Evolutionary conservation across 2,113 vertebrate genomes (phyloP), one percentile per base, ranked within the genome.

Genomic region (Thunnus thynnus): DNA sequence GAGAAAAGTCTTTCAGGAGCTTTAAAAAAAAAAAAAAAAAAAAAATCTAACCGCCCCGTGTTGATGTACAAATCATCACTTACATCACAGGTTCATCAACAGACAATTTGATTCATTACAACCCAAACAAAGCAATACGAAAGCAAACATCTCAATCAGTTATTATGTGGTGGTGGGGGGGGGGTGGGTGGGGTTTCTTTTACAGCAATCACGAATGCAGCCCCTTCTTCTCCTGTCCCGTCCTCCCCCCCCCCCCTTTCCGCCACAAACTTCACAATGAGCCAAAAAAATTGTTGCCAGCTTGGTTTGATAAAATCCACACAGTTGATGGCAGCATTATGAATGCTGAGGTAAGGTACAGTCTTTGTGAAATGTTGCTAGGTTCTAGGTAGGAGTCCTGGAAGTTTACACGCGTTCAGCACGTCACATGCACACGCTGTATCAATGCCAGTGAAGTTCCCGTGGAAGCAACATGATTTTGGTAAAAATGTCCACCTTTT

Each of bases 391-490:
- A 65, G 63, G 63, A 82, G 82, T 86, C 78, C 86, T 60, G 87
- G 54, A 50, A 56, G 76, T 79, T 86, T 80, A 87, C 81, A 76
- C 82, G 86, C 61, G 36, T 75, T 79, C 87, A 82, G 88, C 88
- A 88, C 69, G 70, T 85, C 87, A 87, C 92, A 92, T 92, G 94
- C 91, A 91, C 88, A 86, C 92, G 70, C 88, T 50, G 84, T 41
- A 71, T 85, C 82, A 67, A 88, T 44, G 86, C 82, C 86, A 69
- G 82, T 81, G 85, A 84, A 84, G 86, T 72, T 92, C 65, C 72
- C 67, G 79, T 86, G 89, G 88, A 93, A 94, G 90, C 68, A 80
- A 90, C 83, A 90, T 80, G 86, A 91, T 91, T 90, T 84, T 82
- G 75, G 74, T 63, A 85, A 90, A 90, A 90, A 90, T 68, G 76